Evolutionary conservation across 2,888 invertebrate species (phyloP), one percentile per base, ranked within the genome.

Genomic region (Scaptomyza flava): DNA sequence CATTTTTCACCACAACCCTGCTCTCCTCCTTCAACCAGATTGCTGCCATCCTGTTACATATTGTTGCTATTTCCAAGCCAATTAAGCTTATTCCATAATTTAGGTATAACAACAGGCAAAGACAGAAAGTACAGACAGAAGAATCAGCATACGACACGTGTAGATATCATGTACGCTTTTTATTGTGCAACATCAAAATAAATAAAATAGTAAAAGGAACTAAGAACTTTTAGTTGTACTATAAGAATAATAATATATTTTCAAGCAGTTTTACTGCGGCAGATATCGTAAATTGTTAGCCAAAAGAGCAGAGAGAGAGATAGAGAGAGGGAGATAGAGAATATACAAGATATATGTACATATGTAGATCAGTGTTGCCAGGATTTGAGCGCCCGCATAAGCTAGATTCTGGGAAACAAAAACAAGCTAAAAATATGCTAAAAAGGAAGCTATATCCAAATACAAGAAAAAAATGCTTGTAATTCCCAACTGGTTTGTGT

Each of bases 61-160:
- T 45, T 42, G 11, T 20, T 20, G 52, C 17, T 68, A 50, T 52
- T 59, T 56, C 68, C 59, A 70, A 74, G 81, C 81, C 82, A 87
- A 85, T 87, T 81, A 85, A 76, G 82, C 77, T 85, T 85, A 87
- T 87, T 85, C 79, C 73, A 87, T 85, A 73, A 85, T 81, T 81
- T 61, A 82, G 56, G 34, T 52, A 60, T n/a, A 60, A 59, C 38
- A 73, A 57, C 52, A 73, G 53, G 4, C 41, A 14, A 17, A 17
- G 14, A 14, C 38, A 38, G 20, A 17, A 17, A 9, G 11, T 12
- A 17, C 27, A 6, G 11, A 33, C 20, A 20, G 50, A 20, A n/a
- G 23, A 34, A 59, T 14, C 47, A 51, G 53, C 53, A 17, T 38
- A 14, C 14, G 14, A 36, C 3, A 38, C 14, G 8, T 38, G 69